Evolutionary conservation across 2,113 vertebrate genomes (phyloP).

Genomic region (Paramormyrops kingsleyae): DNA sequence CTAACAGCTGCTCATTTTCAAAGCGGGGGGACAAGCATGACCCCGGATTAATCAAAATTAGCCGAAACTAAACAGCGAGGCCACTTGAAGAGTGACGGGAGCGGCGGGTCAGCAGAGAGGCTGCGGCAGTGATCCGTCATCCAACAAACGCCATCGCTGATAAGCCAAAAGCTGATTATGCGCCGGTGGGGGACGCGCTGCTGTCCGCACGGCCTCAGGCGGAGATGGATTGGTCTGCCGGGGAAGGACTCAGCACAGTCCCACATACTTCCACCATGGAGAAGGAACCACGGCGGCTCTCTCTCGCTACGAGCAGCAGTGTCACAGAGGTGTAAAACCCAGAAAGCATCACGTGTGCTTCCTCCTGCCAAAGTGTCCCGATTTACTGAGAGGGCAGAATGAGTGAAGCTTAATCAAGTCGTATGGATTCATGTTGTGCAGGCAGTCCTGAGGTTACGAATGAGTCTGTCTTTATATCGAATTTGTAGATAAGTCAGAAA

Average conservation of each 20-base stretch:
- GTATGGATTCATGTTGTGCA: neutral
- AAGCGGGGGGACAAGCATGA: slow-evolving; percentile 25
- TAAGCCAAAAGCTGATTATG: slow-evolving; percentile 69
- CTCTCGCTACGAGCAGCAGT: neutral
- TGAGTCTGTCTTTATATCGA: neutral
- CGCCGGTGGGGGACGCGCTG: slow-evolving; percentile 47
- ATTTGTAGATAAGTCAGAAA: neutral
- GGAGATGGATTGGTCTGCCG: slow-evolving; percentile 59
- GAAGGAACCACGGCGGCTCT: neutral
- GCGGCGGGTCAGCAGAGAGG: slow-evolving; percentile 40
- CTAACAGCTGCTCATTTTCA: slow-evolving; percentile 16
- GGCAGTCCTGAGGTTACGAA: neutral
- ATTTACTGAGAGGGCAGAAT: neutral
- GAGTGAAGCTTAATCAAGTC: neutral
- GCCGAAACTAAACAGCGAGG: slow-evolving; percentile 37
- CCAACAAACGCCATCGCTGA: slow-evolving; percentile 49
- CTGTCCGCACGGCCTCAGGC: slow-evolving; percentile 32
- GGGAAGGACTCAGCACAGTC: slow-evolving; percentile 22
- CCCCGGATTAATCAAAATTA: slow-evolving; percentile 37
- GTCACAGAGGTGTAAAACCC: neutral
- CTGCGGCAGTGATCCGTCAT: slow-evolving; percentile 49
- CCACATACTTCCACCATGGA: slow-evolving; percentile 40
- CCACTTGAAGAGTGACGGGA: slow-evolving; percentile 27
- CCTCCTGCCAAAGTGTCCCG: neutral
- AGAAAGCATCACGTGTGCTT: neutral